A percentile compares a stretch with the other conserved stretches of the same genome.
Evolutionary conservation across 2,113 vertebrate genomes (phyloP).

Genomic region (Triplophysa siluroides): DNA sequence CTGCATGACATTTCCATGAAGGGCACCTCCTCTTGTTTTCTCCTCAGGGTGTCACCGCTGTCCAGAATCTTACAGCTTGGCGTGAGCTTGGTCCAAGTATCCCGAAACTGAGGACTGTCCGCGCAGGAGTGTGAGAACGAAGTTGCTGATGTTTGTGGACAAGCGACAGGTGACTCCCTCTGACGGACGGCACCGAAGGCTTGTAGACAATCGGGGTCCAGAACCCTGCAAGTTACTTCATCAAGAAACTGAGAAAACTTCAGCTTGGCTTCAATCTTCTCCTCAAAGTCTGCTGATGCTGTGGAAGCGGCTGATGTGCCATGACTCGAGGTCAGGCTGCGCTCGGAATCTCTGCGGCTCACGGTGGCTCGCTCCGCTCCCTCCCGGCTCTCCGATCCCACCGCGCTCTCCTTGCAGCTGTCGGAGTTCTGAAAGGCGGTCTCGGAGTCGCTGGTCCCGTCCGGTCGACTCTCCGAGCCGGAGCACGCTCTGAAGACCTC

Average conservation of each 20-base stretch:
- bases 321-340: constrained; percentile 60
- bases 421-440: constrained; percentile 69
- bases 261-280: constrained; percentile 76
- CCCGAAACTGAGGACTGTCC: constrained; percentile 49
- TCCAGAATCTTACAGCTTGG: constrained; percentile 68
- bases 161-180: constrained; percentile 58
- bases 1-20: constrained; percentile 56
- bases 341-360: constrained; percentile 57
- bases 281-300: constrained; percentile 61
- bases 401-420: constrained; percentile 35
- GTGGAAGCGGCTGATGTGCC: constrained; percentile 62
- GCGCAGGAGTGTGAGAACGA: not conserved
- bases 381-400: constrained; percentile 48
- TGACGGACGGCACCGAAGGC: constrained; percentile 64
- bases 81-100: constrained; percentile 62
- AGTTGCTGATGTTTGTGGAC: constrained; percentile 35
- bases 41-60: constrained; percentile 59
- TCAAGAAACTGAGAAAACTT: constrained; percentile 92
- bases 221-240: constrained; percentile 83
- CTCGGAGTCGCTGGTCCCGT: constrained; percentile 57
- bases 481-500: constrained; percentile 56
- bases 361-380: constrained; percentile 40
- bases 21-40: constrained; percentile 49
- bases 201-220: constrained; percentile 74
- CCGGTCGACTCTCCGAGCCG: constrained; percentile 55